Percentiles rank a stretch among this genome's conserved stretches.
Evolutionary conservation across 2,113 vertebrate species (phyloP).

Genomic region (Heloderma charlesbogerti): DNA sequence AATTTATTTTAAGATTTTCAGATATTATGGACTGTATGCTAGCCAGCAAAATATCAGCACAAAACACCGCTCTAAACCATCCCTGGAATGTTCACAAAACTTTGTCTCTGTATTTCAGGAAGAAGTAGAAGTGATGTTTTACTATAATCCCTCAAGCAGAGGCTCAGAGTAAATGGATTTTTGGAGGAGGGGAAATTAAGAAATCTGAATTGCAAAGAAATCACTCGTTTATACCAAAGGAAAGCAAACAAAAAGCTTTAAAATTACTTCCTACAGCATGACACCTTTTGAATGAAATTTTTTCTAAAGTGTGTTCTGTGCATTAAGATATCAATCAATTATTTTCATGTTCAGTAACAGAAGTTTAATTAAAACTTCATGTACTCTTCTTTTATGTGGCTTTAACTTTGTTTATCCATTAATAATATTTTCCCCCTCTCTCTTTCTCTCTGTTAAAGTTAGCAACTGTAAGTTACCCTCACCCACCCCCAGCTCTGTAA

Average conservation of each 20-base stretch:
- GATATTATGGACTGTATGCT: neutral
- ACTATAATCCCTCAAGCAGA: neutral
- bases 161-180: neutral
- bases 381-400: neutral
- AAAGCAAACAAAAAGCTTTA: slow-evolving; percentile 18
- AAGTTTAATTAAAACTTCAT: slow-evolving; percentile 38
- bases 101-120: neutral
- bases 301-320: slow-evolving; percentile 22
- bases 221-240: neutral
- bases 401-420: slow-evolving; percentile 19
- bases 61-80: neutral
- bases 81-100: neutral
- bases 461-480: neutral
- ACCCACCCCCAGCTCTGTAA: neutral
- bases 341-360: slow-evolving; percentile 16
- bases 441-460: neutral
- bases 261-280: slow-evolving; percentile 13
- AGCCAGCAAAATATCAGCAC: neutral
- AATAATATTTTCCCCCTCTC: neutral
- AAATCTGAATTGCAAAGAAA: slow-evolving; percentile 30
- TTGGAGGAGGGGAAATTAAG: neutral
- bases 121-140: slow-evolving; percentile 22
- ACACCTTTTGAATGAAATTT: slow-evolving; percentile 12
- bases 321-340: slow-evolving; percentile 15
- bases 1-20: slow-evolving; percentile 10